Evolutionary conservation across 2,113 vertebrate species (phyloP), one percentile per base, ranked within the genome.

Genomic region (Hylia prasina): DNA sequence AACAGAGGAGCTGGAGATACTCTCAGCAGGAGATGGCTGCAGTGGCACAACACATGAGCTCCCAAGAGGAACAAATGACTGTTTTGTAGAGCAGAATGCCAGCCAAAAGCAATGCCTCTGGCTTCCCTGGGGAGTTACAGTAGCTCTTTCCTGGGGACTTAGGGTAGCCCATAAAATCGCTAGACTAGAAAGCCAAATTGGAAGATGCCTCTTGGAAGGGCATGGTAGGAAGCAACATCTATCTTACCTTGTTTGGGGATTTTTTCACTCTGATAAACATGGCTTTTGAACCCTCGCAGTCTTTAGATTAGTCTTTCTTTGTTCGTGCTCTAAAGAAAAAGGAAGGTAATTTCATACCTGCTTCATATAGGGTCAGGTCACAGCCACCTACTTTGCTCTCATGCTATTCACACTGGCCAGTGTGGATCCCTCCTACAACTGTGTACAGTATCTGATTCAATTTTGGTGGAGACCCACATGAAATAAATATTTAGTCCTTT

Each of bases 41-140:
- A 69, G 22, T 14, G 31, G 24, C 4, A 53, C 22, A 68, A 6
- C 4, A 2, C 0, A 0, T 24, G 28, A 57, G 7, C 8, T 65
- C 17, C 9, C 13, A 48, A 50, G 21, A 66, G 30, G 8, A 63
- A 7, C 8, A 42, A n/a, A 45, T 10, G 6, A 9, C 13, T 39
- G 30, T 6, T 73, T 47, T 89, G 35, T n/a, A 75, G 35, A n/a
- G 48, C 35, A 84, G 35, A 19, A 63, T 15, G 8, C 4, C 75
- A 47, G 31, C 24, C 28, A 51, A 78, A 87, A 84, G 3, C 16
- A 58, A 63, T 30, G 18, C 5, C 16, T 63, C 27, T 63, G 35
- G 8, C 15, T 56, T 57, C 82, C 10, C 24, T 56, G 28, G 11
- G 12, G 19, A 84, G 10, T 20, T 76, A 37, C 30, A 57, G 12